Base-by-base conservation (phyloP, 2,113 vertebrate genomes). In the Rhizomys pruinosus region DNA sequence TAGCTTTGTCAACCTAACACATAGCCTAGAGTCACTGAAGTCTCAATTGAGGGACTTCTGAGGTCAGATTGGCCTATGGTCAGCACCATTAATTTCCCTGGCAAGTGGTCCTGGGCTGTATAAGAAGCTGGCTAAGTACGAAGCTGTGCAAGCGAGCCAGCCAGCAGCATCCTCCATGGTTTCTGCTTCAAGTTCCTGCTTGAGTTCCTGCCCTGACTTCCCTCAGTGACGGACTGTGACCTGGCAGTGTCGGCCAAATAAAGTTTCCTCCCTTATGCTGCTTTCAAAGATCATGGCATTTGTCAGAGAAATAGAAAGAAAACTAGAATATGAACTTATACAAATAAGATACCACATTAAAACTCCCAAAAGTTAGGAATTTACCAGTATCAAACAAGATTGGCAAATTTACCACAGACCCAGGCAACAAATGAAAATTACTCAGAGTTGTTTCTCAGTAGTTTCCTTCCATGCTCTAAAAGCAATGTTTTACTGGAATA, bases 351-450 rank as follows among this genome's bases (percentile, higher is more conserved):
- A 27, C 17, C 74, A 23, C 47, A 55, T 44, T 77, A 82, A 89
- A 92, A 87, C 55, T 81, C 37, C 22, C 64, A 57, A 82, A 88
- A 57, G 29, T 87, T 57, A 87, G 73, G 32, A 82, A 92, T 92
- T 44, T 44, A 44, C 34, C 88, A 34, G 27, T 88, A 20, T 29
- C 13, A 81, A 61, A 74, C 39, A 5, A n/a, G 86, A 88, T 17
- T 37, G 23, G 92, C 2, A 66, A 39, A 39, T 85, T 88, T 16
- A 44, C 23, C 7, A 23, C 0, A 84, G 13, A 92, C 11, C 34
- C n/a, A 64, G 73, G 55, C 78, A 55, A 52, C 8, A 11, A 15
- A 88, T 69, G 9, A 25, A 29, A 86, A 61, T 57, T 74, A 16
- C 76, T 72, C n/a, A 61, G 47, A 63, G 17, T 47, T 42, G 7